Evolutionary conservation across 2,888 invertebrate species (phyloP).

Genomic region (Synanthedon formicaeformis): DNA sequence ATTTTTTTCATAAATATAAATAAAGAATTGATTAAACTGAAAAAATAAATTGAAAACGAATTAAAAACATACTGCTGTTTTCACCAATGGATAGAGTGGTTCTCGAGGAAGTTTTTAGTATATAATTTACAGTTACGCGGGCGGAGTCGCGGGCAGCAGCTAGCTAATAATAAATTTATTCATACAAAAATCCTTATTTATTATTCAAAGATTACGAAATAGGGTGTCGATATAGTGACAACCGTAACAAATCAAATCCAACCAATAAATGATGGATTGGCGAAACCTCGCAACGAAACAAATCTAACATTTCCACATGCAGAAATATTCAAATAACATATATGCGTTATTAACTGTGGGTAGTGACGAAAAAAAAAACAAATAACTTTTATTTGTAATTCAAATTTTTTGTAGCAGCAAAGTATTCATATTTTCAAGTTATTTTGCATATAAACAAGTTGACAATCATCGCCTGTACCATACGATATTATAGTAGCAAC

Average conservation of each 20-base stretch:
- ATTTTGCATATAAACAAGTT: constrained; percentile 63
- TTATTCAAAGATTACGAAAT: too few relatives aligned
- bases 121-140: too few relatives aligned
- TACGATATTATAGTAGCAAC: too few relatives aligned
- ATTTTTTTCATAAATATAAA: too few relatives aligned
- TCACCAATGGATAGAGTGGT: too few relatives aligned
- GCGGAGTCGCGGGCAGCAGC: too few relatives aligned
- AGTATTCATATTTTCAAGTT: neutral
- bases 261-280: constrained; percentile 14
- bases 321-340: constrained; percentile 27
- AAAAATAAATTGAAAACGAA: too few relatives aligned
- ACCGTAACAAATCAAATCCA: constrained; percentile 42
- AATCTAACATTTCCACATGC: constrained; percentile 43
- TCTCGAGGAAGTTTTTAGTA: too few relatives aligned
- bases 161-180: too few relatives aligned
- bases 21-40: too few relatives aligned
- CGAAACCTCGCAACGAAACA: constrained; percentile 17
- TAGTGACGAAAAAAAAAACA: constrained; percentile 51
- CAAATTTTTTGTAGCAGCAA: constrained; percentile 38
- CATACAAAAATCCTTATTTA: too few relatives aligned
- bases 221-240: constrained; percentile 25
- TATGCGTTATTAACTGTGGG: constrained; percentile 43
- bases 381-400: constrained; percentile 53
- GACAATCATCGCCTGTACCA: constrained; percentile 38
- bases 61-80: too few relatives aligned